Conservation (phyloP, 2,113 vertebrate species). For the Prionailurus bengalensis region DNA sequence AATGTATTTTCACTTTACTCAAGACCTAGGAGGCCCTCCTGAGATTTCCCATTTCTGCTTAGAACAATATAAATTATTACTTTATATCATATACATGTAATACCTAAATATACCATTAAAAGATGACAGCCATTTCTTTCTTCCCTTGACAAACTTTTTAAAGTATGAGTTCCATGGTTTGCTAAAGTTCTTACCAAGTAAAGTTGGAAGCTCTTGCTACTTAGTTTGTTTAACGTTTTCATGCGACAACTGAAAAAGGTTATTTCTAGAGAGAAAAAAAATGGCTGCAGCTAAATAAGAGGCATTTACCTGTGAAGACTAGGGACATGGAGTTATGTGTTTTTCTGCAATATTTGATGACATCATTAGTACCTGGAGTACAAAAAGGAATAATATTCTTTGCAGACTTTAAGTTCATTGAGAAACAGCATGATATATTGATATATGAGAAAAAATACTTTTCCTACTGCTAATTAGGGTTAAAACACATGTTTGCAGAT, state of each 20-base stretch:
- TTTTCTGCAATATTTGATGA: slow-evolving; percentile 30
- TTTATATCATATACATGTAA: not conserved
- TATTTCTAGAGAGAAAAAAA: not conserved
- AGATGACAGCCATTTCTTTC: not conserved
- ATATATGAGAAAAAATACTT: not conserved
- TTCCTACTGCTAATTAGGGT: not conserved
- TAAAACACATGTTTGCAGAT: not conserved
- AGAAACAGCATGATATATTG: not conserved
- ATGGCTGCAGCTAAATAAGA: slow-evolving; percentile 1
- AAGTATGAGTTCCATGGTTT: not conserved
- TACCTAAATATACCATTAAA: not conserved
- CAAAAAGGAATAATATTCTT: slow-evolving; percentile 1
- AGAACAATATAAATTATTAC: not conserved
- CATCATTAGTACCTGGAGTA: not conserved
- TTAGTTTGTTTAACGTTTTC: not conserved
- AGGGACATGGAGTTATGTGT: not conserved
- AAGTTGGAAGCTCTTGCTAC: not conserved
- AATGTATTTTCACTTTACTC: not conserved
- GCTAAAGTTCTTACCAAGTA: not conserved
- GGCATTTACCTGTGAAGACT: not conserved
- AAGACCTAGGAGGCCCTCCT: not conserved
- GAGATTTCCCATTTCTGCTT: not conserved
- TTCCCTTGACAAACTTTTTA: not conserved
- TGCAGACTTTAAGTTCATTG: not conserved
- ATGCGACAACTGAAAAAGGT: not conserved